A percentile compares a stretch with the other conserved stretches of the same genome.
phyloP scores from a whole-genome alignment of 37 sponge, comb jelly and placozoan species.

The Agelas oroides region DNA sequence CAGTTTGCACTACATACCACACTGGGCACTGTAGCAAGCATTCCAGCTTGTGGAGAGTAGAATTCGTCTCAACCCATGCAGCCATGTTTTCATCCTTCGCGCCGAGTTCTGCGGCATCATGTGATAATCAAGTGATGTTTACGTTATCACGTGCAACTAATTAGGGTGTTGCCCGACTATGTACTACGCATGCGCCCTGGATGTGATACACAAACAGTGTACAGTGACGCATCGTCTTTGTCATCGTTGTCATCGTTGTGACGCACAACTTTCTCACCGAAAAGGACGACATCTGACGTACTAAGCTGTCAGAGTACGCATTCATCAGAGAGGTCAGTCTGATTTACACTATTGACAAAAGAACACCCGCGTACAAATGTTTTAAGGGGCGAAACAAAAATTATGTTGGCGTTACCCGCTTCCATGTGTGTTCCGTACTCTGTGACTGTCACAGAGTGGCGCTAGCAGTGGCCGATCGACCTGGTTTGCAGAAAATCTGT shows the following conservation, averaged over 20 bases:
- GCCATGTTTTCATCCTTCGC: not conserved
- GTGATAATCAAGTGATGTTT: too few species aligned
- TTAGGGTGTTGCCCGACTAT: not conserved
- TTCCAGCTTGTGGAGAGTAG: not conserved
- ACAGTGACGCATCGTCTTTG: slow-evolving; percentile 11
- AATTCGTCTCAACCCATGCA: not conserved
- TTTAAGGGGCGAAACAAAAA: too few species aligned
- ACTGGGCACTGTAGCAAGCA: not conserved
- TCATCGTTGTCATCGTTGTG: slow-evolving; percentile 12
- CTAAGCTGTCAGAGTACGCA: too few species aligned
- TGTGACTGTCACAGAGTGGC: too few species aligned
- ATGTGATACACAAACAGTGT: not conserved
- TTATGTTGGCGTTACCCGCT: too few species aligned
- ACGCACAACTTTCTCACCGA: slow-evolving; percentile 19
- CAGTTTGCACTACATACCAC: slow-evolving; percentile 7
- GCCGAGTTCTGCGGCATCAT: not conserved
- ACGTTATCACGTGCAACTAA: not conserved
- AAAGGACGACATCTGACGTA: slow-evolving; percentile 51
- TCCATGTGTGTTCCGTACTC: too few species aligned
- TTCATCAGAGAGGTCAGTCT: too few species aligned
- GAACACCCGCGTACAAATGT: too few species aligned
- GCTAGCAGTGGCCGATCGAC: not conserved
- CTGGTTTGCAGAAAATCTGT: not conserved
- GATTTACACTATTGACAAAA: too few species aligned
- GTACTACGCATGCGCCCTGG: slow-evolving; percentile 8